Conservation (phyloP, 2,797 vertebrate genomes). For the Heteromormyrus szaboi region DNA sequence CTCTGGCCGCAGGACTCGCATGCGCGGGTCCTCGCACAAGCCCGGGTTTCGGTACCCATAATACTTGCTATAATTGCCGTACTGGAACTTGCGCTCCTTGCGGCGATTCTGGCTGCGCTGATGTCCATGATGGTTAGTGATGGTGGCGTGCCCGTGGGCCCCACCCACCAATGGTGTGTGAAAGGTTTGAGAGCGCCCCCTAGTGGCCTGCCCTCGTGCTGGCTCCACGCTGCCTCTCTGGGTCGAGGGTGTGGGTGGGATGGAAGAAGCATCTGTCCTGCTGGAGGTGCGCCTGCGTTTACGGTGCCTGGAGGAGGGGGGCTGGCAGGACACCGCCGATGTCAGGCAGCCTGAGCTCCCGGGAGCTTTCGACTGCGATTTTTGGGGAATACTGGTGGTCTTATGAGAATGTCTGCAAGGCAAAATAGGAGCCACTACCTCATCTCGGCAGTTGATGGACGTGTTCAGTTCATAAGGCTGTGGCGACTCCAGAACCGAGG, state of each 20-base stretch:
- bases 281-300: constrained; percentile 56
- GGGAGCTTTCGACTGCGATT: constrained; percentile 46
- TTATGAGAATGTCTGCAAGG: constrained; percentile 26
- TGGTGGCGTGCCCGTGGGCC: constrained; percentile 4
- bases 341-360: not conserved
- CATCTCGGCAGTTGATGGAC: constrained; percentile 77
- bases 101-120: constrained; percentile 24
- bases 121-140: constrained; percentile 28
- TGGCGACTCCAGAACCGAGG: constrained; percentile 51
- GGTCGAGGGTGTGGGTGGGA: constrained; percentile 16
- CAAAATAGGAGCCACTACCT: constrained; percentile 64
- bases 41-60: constrained; percentile 74
- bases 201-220: not conserved
- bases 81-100: constrained; percentile 58
- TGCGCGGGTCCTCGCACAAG: constrained; percentile 58
- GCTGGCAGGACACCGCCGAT: constrained; percentile 26
- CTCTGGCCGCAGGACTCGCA: constrained; percentile 62
- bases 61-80: constrained; percentile 72
- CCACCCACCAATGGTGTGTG: constrained; percentile 33
- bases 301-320: constrained; percentile 44
- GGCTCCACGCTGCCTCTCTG: constrained; percentile 22
- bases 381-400: constrained; percentile 27
- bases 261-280: constrained; percentile 36
- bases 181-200: constrained; percentile 31
- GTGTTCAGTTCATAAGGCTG: constrained; percentile 84